These are phyloP conservation scores for Eucidaris tribuloides DNA, from an alignment of 35 echinoderm and acorn worm species.

Conservation along the genomic window DNA sequence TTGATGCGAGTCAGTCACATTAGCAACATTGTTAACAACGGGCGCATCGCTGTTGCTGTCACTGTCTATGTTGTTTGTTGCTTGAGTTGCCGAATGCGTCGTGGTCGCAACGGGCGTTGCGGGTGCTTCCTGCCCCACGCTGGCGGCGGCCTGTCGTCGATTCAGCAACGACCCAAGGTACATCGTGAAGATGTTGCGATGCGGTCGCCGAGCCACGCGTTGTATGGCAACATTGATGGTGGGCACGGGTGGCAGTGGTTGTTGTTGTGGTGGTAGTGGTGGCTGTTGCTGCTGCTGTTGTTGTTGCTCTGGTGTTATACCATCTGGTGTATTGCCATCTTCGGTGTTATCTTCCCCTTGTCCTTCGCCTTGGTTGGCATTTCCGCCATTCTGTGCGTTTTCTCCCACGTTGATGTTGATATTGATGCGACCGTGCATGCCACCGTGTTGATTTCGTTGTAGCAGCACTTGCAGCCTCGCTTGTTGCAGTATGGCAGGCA, in stretches of 20 bases:
- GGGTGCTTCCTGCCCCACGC: not conserved
- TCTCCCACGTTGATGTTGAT: conserved; percentile 58
- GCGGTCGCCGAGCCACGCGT: not conserved
- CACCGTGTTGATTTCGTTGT: conserved; percentile 97
- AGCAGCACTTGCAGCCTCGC: conserved; percentile 86
- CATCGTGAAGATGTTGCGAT: not conserved
- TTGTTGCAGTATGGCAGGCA: conserved; percentile 98
- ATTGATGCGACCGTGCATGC: conserved; percentile 64
- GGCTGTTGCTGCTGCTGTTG: conserved; percentile 14
- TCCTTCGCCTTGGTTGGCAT: not conserved
- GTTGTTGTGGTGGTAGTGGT: no score
- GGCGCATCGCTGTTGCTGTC: not conserved
- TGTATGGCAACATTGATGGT: not conserved
- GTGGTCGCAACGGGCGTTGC: not conserved
- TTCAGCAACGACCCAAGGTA: not conserved
- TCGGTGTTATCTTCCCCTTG: not conserved
- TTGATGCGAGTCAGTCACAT: not conserved
- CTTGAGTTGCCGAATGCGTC: conserved; percentile 6
- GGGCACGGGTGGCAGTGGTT: not conserved
- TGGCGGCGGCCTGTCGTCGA: not conserved
- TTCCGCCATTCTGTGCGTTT: not conserved
- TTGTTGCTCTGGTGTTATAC: not conserved
- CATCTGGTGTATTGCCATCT: not conserved
- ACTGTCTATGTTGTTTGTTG: conserved; percentile 9
- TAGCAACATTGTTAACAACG: not conserved